Evolutionary conservation across 2,888 invertebrate species (phyloP).

Genomic region (Schizotus pectinicornis): DNA sequence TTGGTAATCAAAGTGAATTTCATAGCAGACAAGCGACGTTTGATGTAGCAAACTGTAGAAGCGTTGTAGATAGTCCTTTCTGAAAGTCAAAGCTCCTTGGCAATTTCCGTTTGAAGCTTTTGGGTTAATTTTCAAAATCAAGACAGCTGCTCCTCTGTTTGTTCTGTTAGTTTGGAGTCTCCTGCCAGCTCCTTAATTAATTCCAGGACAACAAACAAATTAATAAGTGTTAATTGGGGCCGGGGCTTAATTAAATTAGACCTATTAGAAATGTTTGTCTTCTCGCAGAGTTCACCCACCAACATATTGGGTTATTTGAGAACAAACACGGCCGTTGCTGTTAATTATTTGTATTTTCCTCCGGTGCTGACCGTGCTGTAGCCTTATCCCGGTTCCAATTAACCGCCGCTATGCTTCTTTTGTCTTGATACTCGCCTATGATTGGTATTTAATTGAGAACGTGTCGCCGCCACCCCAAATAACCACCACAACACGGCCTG

Average conservation of each 20-base stretch:
- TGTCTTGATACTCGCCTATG: slow-evolving; percentile 26
- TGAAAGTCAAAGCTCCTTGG: too few species aligned
- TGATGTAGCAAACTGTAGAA: too few species aligned
- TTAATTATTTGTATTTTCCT: slow-evolving; percentile 53
- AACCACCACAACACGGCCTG: not conserved
- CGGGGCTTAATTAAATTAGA: slow-evolving; percentile 53
- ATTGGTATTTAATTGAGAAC: slow-evolving; percentile 37
- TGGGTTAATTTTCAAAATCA: too few species aligned
- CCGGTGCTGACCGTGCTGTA: slow-evolving; percentile 10
- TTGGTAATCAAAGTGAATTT: too few species aligned
- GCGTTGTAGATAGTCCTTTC: too few species aligned
- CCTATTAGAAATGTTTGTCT: slow-evolving; percentile 45
- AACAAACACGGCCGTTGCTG: slow-evolving; percentile 49
- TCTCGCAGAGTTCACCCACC: slow-evolving; percentile 5
- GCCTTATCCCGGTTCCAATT: slow-evolving; percentile 37
- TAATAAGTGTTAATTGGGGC: slow-evolving; percentile 50
- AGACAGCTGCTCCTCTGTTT: too few species aligned
- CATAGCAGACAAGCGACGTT: too few species aligned
- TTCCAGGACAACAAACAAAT: slow-evolving; percentile 46
- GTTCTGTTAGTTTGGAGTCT: not conserved
- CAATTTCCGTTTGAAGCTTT: too few species aligned
- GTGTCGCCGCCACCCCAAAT: slow-evolving; percentile 10
- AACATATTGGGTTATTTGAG: slow-evolving; percentile 47
- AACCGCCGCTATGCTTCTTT: slow-evolving; percentile 33
- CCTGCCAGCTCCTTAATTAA: slow-evolving; percentile 42